phyloP scores from a whole-genome alignment of 35 echinoderm and acorn worm genomes.

The Lytechinus pictus region DNA sequence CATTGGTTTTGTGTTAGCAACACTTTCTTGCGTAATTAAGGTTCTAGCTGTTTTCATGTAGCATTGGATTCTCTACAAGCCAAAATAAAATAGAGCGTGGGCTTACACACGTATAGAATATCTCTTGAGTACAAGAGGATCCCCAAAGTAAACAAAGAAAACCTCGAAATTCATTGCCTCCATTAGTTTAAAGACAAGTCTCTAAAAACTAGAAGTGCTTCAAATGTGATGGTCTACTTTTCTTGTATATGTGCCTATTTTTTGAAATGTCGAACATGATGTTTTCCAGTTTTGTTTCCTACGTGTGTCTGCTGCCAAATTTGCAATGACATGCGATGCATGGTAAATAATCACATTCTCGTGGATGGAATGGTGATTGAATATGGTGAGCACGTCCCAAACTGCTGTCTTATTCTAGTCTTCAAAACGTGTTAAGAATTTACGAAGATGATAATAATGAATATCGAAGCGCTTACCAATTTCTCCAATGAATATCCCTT shows the following conservation, averaged over 20 bases:
- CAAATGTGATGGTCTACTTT: background rate
- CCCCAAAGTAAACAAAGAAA: background rate
- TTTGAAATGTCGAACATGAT: constrained; percentile 13
- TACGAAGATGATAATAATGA: background rate
- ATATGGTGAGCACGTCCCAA: background rate
- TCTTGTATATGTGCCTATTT: background rate
- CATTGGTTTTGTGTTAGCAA: no score
- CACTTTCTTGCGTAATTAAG: no score
- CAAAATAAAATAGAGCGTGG: no score
- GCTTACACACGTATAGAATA: no score
- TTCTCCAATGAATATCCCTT: background rate
- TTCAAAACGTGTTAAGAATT: constrained; percentile 20
- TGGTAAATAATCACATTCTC: constrained; percentile 13
- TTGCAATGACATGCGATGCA: constrained; percentile 17
- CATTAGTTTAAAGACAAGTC: background rate
- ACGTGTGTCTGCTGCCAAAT: background rate
- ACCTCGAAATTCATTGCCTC: background rate
- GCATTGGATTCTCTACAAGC: no score
- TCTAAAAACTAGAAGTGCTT: background rate
- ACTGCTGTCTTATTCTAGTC: background rate
- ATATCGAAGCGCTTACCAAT: background rate
- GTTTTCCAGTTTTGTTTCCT: background rate
- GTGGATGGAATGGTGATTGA: background rate
- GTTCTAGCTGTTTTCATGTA: no score
- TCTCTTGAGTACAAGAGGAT: background rate